These are phyloP conservation scores for Apodemia zela DNA, from an alignment of 2,888 invertebrate genomes.

Conservation along the genomic window DNA sequence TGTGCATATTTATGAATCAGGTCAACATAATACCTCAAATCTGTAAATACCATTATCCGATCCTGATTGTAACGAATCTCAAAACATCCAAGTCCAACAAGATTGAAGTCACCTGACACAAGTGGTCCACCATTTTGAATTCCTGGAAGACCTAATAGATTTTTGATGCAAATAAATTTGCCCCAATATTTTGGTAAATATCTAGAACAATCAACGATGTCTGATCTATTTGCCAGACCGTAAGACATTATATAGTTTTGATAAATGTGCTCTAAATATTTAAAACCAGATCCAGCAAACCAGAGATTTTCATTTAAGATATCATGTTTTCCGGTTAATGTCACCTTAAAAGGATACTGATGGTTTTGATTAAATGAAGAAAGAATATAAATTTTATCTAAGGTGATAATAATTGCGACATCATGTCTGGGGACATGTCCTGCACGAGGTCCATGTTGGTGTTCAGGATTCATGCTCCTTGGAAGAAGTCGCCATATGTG, in stretches of 20 bases:
- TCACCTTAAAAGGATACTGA: conserved; percentile 37
- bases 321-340: conserved; percentile 22
- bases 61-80: conserved; percentile 57
- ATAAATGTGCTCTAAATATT: conserved; percentile 41
- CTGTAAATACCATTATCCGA: conserved; percentile 50
- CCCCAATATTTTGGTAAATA: conserved; percentile 58
- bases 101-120: conserved; percentile 17
- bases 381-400: conserved; percentile 46
- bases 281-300: conserved; percentile 46
- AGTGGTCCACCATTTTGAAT: conserved; percentile 49
- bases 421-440: conserved; percentile 50
- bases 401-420: conserved; percentile 32
- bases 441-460: conserved; percentile 51
- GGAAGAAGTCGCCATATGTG: conserved; percentile 43
- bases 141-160: conserved; percentile 36
- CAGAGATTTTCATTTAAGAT: conserved; percentile 25
- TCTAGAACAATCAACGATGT: conserved; percentile 44
- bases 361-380: no score
- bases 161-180: conserved; percentile 53
- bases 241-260: conserved; percentile 52
- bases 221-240: not conserved
- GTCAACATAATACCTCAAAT: conserved; percentile 47
- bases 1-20: conserved; percentile 35
- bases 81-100: conserved; percentile 49
- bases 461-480: conserved; percentile 48